Evolutionary conservation across 2,888 invertebrate genomes (phyloP).

Genomic region (Spatulosminthurus flaviceps): DNA sequence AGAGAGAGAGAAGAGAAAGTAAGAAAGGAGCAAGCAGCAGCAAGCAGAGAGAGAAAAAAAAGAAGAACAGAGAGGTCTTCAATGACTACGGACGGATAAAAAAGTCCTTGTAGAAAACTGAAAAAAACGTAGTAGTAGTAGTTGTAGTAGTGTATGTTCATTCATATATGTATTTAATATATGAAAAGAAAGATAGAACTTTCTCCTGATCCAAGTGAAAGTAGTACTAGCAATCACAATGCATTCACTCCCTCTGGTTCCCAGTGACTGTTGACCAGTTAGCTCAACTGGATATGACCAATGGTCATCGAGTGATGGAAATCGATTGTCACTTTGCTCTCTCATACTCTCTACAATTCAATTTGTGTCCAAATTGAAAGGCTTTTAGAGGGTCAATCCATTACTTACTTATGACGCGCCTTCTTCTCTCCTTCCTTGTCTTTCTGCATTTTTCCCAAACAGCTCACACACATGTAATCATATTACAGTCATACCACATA

Average conservation of each 20-base stretch:
- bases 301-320: constrained; percentile 47
- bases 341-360: constrained; percentile 56
- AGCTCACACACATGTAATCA: constrained; percentile 23
- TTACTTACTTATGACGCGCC: constrained; percentile 62
- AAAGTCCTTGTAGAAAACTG: background rate
- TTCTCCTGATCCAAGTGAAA: constrained; percentile 2
- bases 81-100: background rate
- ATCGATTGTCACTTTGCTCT: constrained; percentile 48
- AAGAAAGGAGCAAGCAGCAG: background rate
- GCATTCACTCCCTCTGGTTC: background rate
- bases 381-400: constrained; percentile 63
- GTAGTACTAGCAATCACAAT: background rate
- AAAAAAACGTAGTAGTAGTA: no score
- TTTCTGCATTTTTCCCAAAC: constrained; percentile 37
- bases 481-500: constrained; percentile 4
- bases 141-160: no score
- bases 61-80: constrained; percentile 19
- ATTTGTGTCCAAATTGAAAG: constrained; percentile 62
- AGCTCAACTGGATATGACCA: constrained; percentile 45
- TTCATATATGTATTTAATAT: no score
- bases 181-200: background rate
- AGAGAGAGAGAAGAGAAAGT: constrained; percentile 9
- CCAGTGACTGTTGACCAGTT: constrained; percentile 40
- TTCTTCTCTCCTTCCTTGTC: constrained; percentile 36
- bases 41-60: no score